Conservation (phyloP, 2,888 invertebrate species). For the Pristionchus entomophagus region DNA sequence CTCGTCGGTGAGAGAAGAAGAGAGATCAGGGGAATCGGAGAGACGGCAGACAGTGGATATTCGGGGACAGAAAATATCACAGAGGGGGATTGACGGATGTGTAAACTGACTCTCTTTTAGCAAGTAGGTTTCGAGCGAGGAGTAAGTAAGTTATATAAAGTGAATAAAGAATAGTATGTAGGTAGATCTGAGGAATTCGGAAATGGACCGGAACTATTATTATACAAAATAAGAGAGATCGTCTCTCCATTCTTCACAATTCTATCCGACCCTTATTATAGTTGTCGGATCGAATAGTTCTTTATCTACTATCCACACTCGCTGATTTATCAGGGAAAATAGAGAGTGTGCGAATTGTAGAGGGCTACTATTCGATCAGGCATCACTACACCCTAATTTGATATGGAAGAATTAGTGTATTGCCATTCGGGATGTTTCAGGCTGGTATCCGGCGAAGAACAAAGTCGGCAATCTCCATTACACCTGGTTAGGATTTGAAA, state of each 20-base stretch:
- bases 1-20: background rate
- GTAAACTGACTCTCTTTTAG: slow-evolving; percentile 25
- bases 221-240: background rate
- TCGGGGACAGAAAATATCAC: background rate
- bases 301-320: background rate
- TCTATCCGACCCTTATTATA: too few relatives aligned
- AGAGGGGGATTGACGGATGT: background rate
- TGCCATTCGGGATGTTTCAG: background rate
- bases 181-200: background rate
- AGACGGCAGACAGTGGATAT: slow-evolving; percentile 7
- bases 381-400: too few relatives aligned
- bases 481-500: too few relatives aligned
- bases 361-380: too few relatives aligned
- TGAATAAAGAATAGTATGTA: background rate
- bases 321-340: background rate
- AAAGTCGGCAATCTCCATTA: too few relatives aligned
- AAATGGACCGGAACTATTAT: too few relatives aligned
- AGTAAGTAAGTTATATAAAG: background rate
- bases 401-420: too few relatives aligned
- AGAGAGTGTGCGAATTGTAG: too few relatives aligned
- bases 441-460: too few relatives aligned
- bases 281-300: too few relatives aligned
- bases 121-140: slow-evolving; percentile 34
- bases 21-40: background rate
- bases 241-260: too few relatives aligned